Percentiles rank a stretch among this genome's conserved stretches.
Evolutionary conservation across 1,140 invertebrate species (phyloP).

Genomic region (Myzus persicae): DNA sequence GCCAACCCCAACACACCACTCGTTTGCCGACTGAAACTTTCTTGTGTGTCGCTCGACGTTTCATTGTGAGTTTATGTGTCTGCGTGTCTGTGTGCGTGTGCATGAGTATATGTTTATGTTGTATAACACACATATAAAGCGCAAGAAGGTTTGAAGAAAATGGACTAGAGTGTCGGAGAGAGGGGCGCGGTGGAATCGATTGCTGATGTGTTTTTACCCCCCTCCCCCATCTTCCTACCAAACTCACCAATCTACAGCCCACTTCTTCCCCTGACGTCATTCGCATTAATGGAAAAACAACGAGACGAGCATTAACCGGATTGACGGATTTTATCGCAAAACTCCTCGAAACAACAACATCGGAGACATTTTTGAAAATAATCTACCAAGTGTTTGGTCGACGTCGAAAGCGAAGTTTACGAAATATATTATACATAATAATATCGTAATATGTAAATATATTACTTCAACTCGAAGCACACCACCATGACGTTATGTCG

Average conservation of each 20-base stretch:
- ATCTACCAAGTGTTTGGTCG: conserved; percentile 2
- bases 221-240: not conserved
- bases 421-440: not conserved
- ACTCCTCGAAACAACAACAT: conserved; percentile 10
- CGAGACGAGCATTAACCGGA: conserved; percentile 38
- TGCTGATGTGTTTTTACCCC: conserved; percentile 48
- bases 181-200: not conserved
- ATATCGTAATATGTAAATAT: not conserved
- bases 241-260: not conserved
- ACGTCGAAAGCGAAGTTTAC: not conserved
- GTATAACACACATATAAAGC: conserved; percentile 39
- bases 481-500: not conserved
- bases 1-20: no score
- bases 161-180: not conserved
- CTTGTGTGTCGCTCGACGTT: not conserved
- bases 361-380: conserved; percentile 36
- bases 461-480: not conserved
- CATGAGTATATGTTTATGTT: not conserved
- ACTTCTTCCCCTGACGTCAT: conserved; percentile 22
- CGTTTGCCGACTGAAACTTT: conserved; percentile 24
- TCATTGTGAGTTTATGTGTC: not conserved
- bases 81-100: not conserved
- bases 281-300: conserved; percentile 53
- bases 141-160: conserved; percentile 28
- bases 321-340: conserved; percentile 38